Percentiles rank a stretch among this genome's conserved stretches.
These are phyloP conservation scores for Dromius quadrimaculatus DNA, from an alignment of 2,888 invertebrate genomes.

Conservation along the genomic window DNA sequence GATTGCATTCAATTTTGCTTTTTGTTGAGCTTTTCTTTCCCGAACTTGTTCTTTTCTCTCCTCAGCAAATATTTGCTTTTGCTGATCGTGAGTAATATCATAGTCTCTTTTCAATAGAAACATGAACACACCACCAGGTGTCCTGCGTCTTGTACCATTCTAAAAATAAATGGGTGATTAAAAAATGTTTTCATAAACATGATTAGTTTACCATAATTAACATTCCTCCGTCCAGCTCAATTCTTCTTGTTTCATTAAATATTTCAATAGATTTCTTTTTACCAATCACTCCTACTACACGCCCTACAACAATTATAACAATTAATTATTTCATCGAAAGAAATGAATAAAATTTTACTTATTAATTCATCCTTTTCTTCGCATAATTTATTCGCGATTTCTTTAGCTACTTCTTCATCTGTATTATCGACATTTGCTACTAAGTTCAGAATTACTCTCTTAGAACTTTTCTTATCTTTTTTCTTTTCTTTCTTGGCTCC, in stretches of 20 bases:
- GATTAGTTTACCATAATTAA: slow-evolving; percentile 77
- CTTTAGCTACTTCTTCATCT: slow-evolving; percentile 74
- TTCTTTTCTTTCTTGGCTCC: slow-evolving; percentile 67
- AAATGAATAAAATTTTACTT: too few relatives aligned
- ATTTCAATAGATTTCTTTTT: slow-evolving; percentile 79
- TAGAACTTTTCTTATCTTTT: slow-evolving; percentile 69
- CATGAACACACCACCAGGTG: slow-evolving; percentile 88
- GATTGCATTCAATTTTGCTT: slow-evolving; percentile 75
- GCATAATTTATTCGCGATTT: slow-evolving; percentile 79
- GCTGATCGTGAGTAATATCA: slow-evolving; percentile 75
- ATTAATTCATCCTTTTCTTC: slow-evolving; percentile 82
- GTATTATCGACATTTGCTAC: slow-evolving; percentile 68
- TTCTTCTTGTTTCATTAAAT: slow-evolving; percentile 82
- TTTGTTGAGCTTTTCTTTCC: slow-evolving; percentile 70
- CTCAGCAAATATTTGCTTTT: slow-evolving; percentile 76
- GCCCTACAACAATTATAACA: slow-evolving; percentile 73
- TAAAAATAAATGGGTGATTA: slow-evolving; percentile 59
- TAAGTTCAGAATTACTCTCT: slow-evolving; percentile 73
- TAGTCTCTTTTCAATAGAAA: slow-evolving; percentile 82
- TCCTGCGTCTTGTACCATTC: slow-evolving; percentile 85
- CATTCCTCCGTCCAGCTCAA: slow-evolving; percentile 90
- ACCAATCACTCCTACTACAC: slow-evolving; percentile 79
- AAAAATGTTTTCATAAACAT: background rate
- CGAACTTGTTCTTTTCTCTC: slow-evolving; percentile 72
- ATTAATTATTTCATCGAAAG: slow-evolving; percentile 51